These are phyloP conservation scores for Cynopterus sphinx DNA, from an alignment of 2,797 vertebrate species.

Conservation along the genomic window DNA sequence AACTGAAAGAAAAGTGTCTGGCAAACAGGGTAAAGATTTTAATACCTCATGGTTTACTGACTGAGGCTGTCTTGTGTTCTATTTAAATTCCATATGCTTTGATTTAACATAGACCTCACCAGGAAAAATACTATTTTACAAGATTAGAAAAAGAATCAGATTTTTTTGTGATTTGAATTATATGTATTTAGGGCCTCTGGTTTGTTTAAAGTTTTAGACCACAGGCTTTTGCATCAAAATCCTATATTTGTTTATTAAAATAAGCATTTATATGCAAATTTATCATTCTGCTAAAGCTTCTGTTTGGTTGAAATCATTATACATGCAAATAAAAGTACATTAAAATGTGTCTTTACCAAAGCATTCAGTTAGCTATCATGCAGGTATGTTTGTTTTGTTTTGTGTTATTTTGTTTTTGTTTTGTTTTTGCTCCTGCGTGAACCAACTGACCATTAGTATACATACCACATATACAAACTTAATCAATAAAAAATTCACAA, in stretches of 20 bases:
- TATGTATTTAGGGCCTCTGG: not conserved
- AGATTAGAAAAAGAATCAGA: not conserved
- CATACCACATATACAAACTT: not conserved
- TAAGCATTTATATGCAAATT: conserved; percentile 53
- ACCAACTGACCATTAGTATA: not conserved
- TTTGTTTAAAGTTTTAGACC: not conserved
- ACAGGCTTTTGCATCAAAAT: conserved; percentile 21
- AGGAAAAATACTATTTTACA: not conserved
- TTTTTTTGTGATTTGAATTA: not conserved
- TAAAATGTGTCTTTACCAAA: not conserved
- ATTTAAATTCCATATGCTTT: not conserved
- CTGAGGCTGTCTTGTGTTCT: not conserved
- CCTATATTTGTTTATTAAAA: conserved; percentile 59
- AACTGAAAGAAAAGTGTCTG: not conserved
- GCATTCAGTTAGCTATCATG: not conserved
- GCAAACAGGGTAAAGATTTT: not conserved
- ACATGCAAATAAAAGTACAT: conserved; percentile 53
- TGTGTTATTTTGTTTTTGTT: not conserved
- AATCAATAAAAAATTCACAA: not conserved
- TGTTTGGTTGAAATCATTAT: conserved; percentile 60
- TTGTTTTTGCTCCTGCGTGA: not conserved
- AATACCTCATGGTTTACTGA: not conserved
- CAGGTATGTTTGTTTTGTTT: not conserved
- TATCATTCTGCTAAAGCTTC: not conserved
- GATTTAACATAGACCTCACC: not conserved